Evolutionary conservation across 2,888 invertebrate species (phyloP).

Genomic region (Rhingia rostrata): DNA sequence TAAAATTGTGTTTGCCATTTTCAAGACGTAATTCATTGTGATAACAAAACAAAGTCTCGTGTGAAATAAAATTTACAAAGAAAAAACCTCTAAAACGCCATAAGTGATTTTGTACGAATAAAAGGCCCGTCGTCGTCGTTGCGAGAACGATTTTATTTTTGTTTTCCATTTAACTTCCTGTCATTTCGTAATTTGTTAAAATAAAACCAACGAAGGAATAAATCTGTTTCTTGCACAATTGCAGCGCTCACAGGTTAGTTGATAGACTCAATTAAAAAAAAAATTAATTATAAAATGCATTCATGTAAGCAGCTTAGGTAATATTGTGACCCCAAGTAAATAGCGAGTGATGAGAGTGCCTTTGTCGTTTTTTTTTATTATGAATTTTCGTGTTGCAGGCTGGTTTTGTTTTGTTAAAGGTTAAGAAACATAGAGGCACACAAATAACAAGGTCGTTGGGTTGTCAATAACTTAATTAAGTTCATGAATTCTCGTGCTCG

Average conservation of each 20-base stretch:
- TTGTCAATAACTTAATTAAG: conserved; percentile 36
- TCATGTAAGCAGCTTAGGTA: conserved; percentile 30
- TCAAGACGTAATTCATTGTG: conserved; percentile 33
- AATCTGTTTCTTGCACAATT: conserved; percentile 58
- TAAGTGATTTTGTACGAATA: conserved; percentile 51
- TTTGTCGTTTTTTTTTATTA: conserved; percentile 7
- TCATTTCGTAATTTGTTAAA: conserved; percentile 62
- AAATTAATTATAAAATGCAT: conserved; percentile 15
- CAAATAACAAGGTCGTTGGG: conserved; percentile 56
- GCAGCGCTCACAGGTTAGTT: conserved; percentile 54
- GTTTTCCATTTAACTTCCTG: conserved; percentile 51
- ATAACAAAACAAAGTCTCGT: conserved; percentile 16
- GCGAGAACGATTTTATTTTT: conserved; percentile 15
- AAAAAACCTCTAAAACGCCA: conserved; percentile 52
- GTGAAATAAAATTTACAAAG: conserved; percentile 16
- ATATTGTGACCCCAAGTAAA: conserved; percentile 4
- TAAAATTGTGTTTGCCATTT: conserved; percentile 53
- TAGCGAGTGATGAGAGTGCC: not conserved
- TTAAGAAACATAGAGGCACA: conserved; percentile 43
- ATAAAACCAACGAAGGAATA: conserved; percentile 16
- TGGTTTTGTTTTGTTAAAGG: conserved; percentile 16
- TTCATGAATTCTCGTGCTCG: conserved; percentile 7
- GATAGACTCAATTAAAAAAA: conserved; percentile 6
- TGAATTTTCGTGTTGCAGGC: not conserved
- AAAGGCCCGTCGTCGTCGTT: conserved; percentile 14